Percentiles rank a stretch among this genome's conserved stretches.
These are phyloP conservation scores for Telenomus remus DNA, from an alignment of 1,140 invertebrate species.

Conservation along the genomic window DNA sequence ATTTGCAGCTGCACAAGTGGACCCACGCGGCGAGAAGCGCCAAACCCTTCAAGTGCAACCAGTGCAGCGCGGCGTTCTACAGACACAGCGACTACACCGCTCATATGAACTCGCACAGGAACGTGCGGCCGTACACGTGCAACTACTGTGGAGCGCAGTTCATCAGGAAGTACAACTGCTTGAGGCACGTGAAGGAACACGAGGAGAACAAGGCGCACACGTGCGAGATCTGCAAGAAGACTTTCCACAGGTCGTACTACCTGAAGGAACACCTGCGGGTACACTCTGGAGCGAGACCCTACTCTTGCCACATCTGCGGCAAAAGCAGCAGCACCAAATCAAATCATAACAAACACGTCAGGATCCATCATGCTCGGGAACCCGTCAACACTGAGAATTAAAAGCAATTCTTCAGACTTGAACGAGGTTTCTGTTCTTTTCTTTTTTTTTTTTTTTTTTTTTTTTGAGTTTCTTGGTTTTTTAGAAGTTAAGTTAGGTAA, in stretches of 20 bases:
- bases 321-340: slow-evolving; percentile 91
- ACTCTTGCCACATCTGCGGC: slow-evolving; percentile 89
- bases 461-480: too few relatives aligned
- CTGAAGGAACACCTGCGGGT: slow-evolving; percentile 89
- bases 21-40: slow-evolving; percentile 88
- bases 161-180: slow-evolving; percentile 93
- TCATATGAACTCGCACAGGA: slow-evolving; percentile 89
- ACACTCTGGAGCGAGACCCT: slow-evolving; percentile 88
- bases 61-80: slow-evolving; percentile 89
- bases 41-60: slow-evolving; percentile 89
- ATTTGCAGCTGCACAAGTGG: slow-evolving; percentile 90
- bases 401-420: slow-evolving; percentile 34
- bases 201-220: slow-evolving; percentile 91
- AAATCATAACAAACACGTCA: slow-evolving; percentile 91
- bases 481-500: too few relatives aligned
- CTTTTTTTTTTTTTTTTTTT: too few relatives aligned
- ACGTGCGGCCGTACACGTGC: slow-evolving; percentile 89
- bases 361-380: slow-evolving; percentile 90
- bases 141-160: slow-evolving; percentile 96
- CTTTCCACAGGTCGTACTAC: slow-evolving; percentile 91
- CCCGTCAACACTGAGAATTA: slow-evolving; percentile 89
- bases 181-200: slow-evolving; percentile 93
- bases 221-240: slow-evolving; percentile 91
- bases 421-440: too few relatives aligned
- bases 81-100: slow-evolving; percentile 86